Evolutionary conservation across 1,140 invertebrate species (phyloP), one percentile per base, ranked within the genome.

Genomic region (Drosophila pseudoananassae): DNA sequence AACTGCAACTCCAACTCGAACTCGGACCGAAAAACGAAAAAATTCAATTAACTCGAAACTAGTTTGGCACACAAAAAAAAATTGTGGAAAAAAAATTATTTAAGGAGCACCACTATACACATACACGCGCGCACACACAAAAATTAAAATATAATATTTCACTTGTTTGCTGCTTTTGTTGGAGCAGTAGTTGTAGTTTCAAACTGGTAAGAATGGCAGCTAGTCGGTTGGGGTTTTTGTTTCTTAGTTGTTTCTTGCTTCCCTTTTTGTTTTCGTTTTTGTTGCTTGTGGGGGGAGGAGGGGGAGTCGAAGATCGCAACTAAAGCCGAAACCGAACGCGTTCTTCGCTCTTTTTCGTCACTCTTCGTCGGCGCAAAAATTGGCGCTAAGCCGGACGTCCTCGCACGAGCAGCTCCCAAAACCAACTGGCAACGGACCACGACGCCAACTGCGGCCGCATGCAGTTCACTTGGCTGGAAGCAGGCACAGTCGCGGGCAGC

Each of bases 61-160:
- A 81, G 81, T 85, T 85, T 85, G 78, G 78, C 82, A 85, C 81
- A 77, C 71, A 77, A 84, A 87, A 78, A 87, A 85, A 85, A 87
- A 77, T 54, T 58, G 20, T 55, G 83, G 54, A 66, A 70, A 64
- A 71, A 58, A 54, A 53, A 45, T 12, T 38, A 40, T 6, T 17
- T 43, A 60, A 56, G 31, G 38, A 27, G 10, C 66, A 56, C 43
- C 36, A 38, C 43, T 36, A 45, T 43, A 43, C 36, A 25, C 43
- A 33, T 27, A 36, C 27, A 60, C 31, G 31, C n/a, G 15, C 27
- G 17, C 2, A 38, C 46, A 25, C 58, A 46, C 75, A 52, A 52
- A 80, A 80, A 79, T 79, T 64, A 80, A 69, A 80, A 76, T 76
- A 68, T 79, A 64, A 76, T 77, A 69, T 84, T 77, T 76, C 78